phyloP scores from a whole-genome alignment of 2,113 vertebrate genomes.

The Cygnus buccinator region DNA sequence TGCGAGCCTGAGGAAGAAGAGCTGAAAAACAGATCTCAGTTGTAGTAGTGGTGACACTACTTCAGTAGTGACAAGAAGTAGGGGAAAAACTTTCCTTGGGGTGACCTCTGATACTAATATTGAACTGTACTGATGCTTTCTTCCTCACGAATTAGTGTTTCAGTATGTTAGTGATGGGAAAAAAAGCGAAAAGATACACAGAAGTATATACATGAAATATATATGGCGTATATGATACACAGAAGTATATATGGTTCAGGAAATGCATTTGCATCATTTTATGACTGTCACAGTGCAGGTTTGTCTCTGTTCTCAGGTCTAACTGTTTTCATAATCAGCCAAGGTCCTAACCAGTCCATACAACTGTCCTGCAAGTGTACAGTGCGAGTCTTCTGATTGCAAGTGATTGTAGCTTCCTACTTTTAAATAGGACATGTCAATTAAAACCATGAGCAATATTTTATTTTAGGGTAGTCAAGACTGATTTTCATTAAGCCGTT shows the following conservation, averaged over 20 bases:
- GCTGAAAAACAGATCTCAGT: background rate
- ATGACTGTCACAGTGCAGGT: background rate
- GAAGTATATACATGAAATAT: background rate
- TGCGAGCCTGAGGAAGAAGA: background rate
- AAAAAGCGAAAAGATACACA: background rate
- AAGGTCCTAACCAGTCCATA: background rate
- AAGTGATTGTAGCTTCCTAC: background rate
- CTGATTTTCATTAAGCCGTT: background rate
- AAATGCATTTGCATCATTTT: background rate
- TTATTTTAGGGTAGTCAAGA: background rate
- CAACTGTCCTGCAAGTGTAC: background rate
- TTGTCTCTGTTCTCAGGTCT: background rate
- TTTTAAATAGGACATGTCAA: background rate
- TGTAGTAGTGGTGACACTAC: too few species aligned
- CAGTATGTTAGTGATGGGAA: background rate
- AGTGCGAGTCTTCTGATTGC: background rate
- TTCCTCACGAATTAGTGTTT: background rate
- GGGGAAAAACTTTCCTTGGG: background rate
- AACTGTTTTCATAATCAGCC: background rate
- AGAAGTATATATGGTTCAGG: background rate
- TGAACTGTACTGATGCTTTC: background rate
- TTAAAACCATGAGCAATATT: background rate
- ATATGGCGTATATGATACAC: background rate
- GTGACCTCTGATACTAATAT: background rate
- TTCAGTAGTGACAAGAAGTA: background rate